Percentiles rank a stretch among this genome's conserved stretches.
These are phyloP conservation scores for Xestoiulus laeticollis DNA, from an alignment of 2,888 invertebrate species.

Conservation along the genomic window DNA sequence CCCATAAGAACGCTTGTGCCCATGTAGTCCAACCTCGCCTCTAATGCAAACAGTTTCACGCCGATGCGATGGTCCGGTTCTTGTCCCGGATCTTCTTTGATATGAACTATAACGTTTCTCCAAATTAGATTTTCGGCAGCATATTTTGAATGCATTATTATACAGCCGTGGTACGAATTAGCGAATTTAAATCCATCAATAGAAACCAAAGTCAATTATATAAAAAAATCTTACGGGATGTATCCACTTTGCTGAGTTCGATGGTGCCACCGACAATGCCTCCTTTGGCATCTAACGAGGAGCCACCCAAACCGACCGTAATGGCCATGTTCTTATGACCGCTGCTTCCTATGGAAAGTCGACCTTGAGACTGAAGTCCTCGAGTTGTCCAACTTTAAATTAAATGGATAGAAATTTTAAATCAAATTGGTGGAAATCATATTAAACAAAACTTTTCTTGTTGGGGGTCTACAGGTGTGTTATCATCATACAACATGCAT, in stretches of 20 bases:
- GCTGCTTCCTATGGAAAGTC: slow-evolving; percentile 90
- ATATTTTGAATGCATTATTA: too few species aligned
- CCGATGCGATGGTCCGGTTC: slow-evolving; percentile 90
- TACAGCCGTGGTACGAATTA: neutral
- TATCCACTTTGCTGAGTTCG: slow-evolving; percentile 87
- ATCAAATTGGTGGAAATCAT: neutral
- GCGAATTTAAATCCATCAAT: neutral
- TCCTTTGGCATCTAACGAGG: slow-evolving; percentile 93
- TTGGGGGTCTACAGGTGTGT: too few species aligned
- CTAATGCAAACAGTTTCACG: slow-evolving; percentile 82
- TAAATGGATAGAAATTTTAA: neutral
- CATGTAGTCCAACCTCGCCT: slow-evolving; percentile 96
- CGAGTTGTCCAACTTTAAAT: slow-evolving; percentile 83
- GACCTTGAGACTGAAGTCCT: slow-evolving; percentile 89
- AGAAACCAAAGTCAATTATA: neutral
- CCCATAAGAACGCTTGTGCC: slow-evolving; percentile 95
- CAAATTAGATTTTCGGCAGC: too few species aligned
- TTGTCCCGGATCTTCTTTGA: slow-evolving; percentile 87
- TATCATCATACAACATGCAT: too few species aligned
- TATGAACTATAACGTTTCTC: slow-evolving; percentile 82
- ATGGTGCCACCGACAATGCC: slow-evolving; percentile 98
- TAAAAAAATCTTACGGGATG: slow-evolving; percentile 72
- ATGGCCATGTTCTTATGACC: slow-evolving; percentile 94
- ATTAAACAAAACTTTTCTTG: slow-evolving; percentile 51
- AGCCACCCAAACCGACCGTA: slow-evolving; percentile 85